Base-by-base conservation (phyloP, 2,113 vertebrate genomes). In the Heloderma charlesbogerti region DNA sequence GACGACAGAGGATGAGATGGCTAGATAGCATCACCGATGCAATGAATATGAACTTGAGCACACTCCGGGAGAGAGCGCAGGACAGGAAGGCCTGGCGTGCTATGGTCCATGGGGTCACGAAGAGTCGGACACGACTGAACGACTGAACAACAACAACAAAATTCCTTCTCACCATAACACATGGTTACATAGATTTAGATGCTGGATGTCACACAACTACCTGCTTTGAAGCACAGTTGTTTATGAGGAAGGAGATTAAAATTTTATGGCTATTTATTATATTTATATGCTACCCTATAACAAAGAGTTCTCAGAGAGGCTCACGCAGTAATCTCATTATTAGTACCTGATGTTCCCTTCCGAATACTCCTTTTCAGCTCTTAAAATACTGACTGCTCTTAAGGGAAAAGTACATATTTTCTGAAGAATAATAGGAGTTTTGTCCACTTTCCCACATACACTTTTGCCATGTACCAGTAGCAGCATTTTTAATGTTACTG, bases 401-500 rank as follows among this genome's bases (percentile, higher is more conserved):
- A 63, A 16, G 51, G 37, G 40, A 63, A n/a, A 74, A 92, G 51
- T 86, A 84, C 20, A 40, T 54, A 31, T 67, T 95, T 92, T 88
- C 29, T 92, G 9, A 94, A 92, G 88, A 93, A 89, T 84, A 92
- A 75, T 29, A 48, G 77, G 20, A 80, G 27, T 51, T 80, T 92
- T 25, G 12, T 94, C 89, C 40, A 37, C 93, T 66, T 80, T 81
- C 6, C 31, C 72, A n/a, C 86, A 88, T 45, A 34, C 22, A 31
- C 89, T 77, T 2, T 37, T 0, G 34, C 78, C 85, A 82, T 45
- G 1, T 1, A 66, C 71, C 80, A 92, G 83, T 40, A 75, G 31
- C 12, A 82, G 71, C 71, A 89, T 95, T 88, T 78, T 92, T 82
- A 88, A 91, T 40, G 51, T 92, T 93, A 27, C 81, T 81, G 27